Percentiles rank a stretch among this genome's conserved stretches.
phyloP scores from a whole-genome alignment of 2,888 invertebrate genomes.

The Siphlonurus alternatus region DNA sequence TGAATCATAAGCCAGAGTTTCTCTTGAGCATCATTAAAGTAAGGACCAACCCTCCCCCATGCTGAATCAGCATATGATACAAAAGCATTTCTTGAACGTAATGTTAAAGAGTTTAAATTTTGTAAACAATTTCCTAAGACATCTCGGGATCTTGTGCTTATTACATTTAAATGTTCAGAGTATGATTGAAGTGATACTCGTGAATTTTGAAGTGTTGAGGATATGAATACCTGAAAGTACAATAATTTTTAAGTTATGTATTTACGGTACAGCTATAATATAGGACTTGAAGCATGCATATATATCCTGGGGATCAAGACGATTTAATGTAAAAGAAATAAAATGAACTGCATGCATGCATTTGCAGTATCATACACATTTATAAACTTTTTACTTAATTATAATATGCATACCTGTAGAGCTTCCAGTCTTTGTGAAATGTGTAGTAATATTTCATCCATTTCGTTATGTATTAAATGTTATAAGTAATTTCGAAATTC shows the following conservation, averaged over 20 bases:
- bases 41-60: neutral
- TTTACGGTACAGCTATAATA: too few relatives aligned
- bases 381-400: too few relatives aligned
- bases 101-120: neutral
- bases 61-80: neutral
- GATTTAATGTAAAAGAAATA: too few relatives aligned
- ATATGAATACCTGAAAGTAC: neutral
- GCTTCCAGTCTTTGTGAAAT: slow-evolving; percentile 9
- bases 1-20: neutral
- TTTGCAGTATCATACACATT: too few relatives aligned
- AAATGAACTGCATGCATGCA: too few relatives aligned
- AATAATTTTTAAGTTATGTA: neutral
- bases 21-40: neutral
- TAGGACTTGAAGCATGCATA: too few relatives aligned
- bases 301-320: too few relatives aligned
- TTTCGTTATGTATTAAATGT: neutral
- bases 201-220: neutral
- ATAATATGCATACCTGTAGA: slow-evolving; percentile 4
- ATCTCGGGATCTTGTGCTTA: neutral
- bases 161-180: neutral
- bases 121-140: neutral
- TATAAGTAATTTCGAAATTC: neutral
- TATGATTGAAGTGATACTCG: neutral
- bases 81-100: neutral
- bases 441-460: slow-evolving; percentile 9